phyloP scores from a whole-genome alignment of 2,113 vertebrate species.

The Solea senegalensis region DNA sequence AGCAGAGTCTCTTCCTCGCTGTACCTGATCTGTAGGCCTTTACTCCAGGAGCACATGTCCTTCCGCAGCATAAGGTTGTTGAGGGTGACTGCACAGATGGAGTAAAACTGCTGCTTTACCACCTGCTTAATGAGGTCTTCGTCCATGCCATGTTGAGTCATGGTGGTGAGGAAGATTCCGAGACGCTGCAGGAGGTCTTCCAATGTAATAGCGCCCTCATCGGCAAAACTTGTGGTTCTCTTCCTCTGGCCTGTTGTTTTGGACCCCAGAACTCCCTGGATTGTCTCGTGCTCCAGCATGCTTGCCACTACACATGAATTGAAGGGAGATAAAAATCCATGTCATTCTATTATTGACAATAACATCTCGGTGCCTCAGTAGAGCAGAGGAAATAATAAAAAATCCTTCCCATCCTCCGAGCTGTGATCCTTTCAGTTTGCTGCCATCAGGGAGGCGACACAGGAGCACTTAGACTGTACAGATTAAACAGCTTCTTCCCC shows the following conservation, averaged over 20 bases:
- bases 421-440: too few species aligned
- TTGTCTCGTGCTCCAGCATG: constrained; percentile 95
- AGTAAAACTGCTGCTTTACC: constrained; percentile 93
- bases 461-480: too few species aligned
- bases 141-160: constrained; percentile 92
- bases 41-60: constrained; percentile 99
- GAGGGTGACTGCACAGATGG: constrained; percentile 89
- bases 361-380: too few species aligned
- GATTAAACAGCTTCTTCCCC: too few species aligned
- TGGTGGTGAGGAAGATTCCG: constrained; percentile 86
- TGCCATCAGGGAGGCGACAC: too few species aligned
- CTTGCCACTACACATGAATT: constrained; percentile 84
- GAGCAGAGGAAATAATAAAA: too few species aligned
- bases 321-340: neutral
- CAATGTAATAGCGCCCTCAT: constrained; percentile 87
- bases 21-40: constrained; percentile 98
- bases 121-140: constrained; percentile 89
- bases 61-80: constrained; percentile 96
- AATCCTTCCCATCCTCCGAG: too few species aligned
- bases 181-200: constrained; percentile 92
- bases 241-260: constrained; percentile 94
- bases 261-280: constrained; percentile 92
- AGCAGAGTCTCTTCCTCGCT: neutral
- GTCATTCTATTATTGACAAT: neutral
- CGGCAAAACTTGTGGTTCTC: constrained; percentile 87